phyloP scores from a whole-genome alignment of 2,797 vertebrate species.

The Sebastes wilsoni region DNA sequence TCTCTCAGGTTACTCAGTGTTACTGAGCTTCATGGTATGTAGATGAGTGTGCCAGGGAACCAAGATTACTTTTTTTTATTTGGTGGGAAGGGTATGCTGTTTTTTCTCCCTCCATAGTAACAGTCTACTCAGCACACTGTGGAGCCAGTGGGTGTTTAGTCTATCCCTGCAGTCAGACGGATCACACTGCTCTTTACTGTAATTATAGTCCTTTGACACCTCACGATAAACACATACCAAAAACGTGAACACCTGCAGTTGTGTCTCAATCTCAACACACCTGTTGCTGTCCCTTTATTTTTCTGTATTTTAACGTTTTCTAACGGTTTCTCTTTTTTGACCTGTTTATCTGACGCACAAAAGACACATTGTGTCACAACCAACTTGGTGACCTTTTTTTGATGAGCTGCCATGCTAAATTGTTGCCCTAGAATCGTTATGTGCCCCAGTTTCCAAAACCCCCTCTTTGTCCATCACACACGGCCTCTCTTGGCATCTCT shows the following conservation, averaged over 20 bases:
- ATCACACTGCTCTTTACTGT: constrained; percentile 44
- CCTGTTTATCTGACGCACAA: constrained; percentile 51
- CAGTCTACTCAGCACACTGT: constrained; percentile 59
- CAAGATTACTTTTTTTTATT: constrained; percentile 50
- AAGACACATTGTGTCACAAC: constrained; percentile 59
- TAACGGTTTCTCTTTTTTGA: constrained; percentile 1
- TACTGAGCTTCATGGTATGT: constrained; percentile 69
- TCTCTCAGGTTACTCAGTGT: constrained; percentile 69
- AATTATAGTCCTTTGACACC: constrained; percentile 42
- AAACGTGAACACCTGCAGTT: constrained; percentile 28
- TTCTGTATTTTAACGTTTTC: background rate
- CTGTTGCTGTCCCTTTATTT: constrained; percentile 5
- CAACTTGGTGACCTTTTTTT: constrained; percentile 26
- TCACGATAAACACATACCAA: constrained; percentile 25
- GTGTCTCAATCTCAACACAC: constrained; percentile 5
- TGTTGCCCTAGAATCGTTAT: constrained; percentile 56
- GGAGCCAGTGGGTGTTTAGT: constrained; percentile 34
- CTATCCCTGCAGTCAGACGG: constrained; percentile 39
- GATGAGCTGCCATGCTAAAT: constrained; percentile 50
- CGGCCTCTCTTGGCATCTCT: background rate
- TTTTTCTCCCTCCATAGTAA: constrained; percentile 14
- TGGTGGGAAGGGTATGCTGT: constrained; percentile 8
- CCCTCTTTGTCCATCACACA: constrained; percentile 32
- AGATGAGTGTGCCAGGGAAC: constrained; percentile 39
- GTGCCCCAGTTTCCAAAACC: constrained; percentile 56